These are phyloP conservation scores for Microtus oregoni DNA, from an alignment of 2,113 vertebrate species.

Conservation along the genomic window DNA sequence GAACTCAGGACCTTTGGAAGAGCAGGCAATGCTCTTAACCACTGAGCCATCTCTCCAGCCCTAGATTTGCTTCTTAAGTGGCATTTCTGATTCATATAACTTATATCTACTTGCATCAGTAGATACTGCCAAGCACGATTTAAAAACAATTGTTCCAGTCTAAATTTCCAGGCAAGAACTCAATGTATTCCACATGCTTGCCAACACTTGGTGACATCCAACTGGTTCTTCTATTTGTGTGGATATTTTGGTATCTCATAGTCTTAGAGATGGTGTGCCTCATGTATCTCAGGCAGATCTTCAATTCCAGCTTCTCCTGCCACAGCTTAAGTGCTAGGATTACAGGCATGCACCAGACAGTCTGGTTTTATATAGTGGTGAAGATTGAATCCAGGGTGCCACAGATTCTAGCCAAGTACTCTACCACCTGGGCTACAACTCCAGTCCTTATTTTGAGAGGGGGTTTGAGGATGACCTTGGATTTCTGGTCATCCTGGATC, in stretches of 20 bases:
- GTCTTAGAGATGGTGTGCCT: neutral
- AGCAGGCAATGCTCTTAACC: too few species aligned
- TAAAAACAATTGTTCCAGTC: neutral
- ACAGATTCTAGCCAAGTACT: neutral
- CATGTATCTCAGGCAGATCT: neutral
- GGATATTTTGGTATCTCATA: too few species aligned
- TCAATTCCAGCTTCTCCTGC: neutral
- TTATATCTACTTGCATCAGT: neutral
- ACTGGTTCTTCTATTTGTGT: neutral
- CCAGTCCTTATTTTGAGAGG: neutral
- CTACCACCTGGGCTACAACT: neutral
- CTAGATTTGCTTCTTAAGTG: neutral
- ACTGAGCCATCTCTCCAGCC: too few species aligned
- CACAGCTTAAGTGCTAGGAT: neutral
- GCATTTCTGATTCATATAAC: neutral
- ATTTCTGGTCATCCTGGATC: neutral
- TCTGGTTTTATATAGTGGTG: neutral
- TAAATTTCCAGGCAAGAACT: neutral
- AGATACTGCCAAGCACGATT: neutral
- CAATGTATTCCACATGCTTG: neutral
- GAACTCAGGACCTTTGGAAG: too few species aligned
- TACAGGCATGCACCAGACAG: neutral
- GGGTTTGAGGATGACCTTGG: neutral
- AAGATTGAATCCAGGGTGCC: neutral
- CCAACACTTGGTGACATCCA: neutral